Percentiles rank a stretch among this genome's conserved stretches.
phyloP scores from a whole-genome alignment of 2,888 invertebrate species.

The Cacoxenus indagator region DNA sequence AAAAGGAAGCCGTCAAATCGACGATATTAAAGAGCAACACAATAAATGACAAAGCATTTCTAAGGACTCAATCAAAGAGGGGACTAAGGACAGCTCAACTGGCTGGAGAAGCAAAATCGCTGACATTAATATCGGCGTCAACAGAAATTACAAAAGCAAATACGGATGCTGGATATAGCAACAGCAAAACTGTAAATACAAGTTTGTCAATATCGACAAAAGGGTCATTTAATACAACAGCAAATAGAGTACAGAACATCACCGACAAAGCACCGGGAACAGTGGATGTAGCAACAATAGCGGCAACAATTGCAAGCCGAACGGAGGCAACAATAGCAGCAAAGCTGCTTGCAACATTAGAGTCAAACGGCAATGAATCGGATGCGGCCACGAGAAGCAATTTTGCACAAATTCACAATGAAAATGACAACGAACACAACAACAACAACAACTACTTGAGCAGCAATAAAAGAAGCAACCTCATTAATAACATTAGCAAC shows the following conservation, averaged over 20 bases:
- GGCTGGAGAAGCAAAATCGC: slow-evolving; percentile 41
- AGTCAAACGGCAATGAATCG: slow-evolving; percentile 30
- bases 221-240: slow-evolving; percentile 31
- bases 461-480: slow-evolving; percentile 26
- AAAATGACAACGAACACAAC: slow-evolving; percentile 4
- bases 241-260: background rate
- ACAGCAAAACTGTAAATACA: slow-evolving; percentile 26
- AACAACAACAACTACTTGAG: slow-evolving; percentile 24
- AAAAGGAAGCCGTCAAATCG: slow-evolving; percentile 37
- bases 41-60: slow-evolving; percentile 59
- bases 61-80: slow-evolving; percentile 58
- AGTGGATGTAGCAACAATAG: slow-evolving; percentile 33
- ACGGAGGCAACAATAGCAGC: slow-evolving; percentile 10
- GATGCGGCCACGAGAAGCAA: slow-evolving; percentile 14
- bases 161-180: slow-evolving; percentile 26
- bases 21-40: slow-evolving; percentile 56
- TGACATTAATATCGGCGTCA: slow-evolving; percentile 51
- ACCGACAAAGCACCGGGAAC: slow-evolving; percentile 23
- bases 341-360: slow-evolving; percentile 20
- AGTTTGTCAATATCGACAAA: slow-evolving; percentile 30
- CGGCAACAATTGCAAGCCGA: slow-evolving; percentile 3
- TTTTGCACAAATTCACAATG: slow-evolving; percentile 13
- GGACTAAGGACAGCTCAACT: slow-evolving; percentile 32
- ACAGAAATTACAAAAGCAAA: slow-evolving; percentile 44
- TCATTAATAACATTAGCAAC: background rate